These are phyloP conservation scores for Rhipidura dahli DNA, from an alignment of 2,113 vertebrate species.

Conservation along the genomic window DNA sequence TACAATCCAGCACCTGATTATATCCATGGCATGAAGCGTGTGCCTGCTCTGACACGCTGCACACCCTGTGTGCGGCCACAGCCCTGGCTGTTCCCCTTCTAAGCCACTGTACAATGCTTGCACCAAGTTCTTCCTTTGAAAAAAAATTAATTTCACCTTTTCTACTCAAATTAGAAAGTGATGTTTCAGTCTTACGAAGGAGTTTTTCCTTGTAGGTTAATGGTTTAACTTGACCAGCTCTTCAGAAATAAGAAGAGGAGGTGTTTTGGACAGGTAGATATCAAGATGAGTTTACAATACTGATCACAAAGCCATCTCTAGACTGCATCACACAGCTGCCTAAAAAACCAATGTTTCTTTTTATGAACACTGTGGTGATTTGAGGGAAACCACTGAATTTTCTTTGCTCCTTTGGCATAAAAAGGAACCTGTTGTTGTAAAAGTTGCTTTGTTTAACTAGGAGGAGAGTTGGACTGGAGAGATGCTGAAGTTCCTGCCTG, in stretches of 20 bases:
- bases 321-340: neutral
- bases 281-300: neutral
- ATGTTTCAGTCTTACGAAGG: neutral
- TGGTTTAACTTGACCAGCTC: neutral
- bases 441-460: constrained; percentile 52
- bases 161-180: neutral
- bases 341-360: neutral
- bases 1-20: neutral
- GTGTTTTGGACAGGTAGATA: neutral
- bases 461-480: neutral
- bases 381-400: neutral
- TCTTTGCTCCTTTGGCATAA: neutral
- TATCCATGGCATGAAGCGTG: neutral
- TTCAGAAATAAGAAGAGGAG: neutral
- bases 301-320: neutral
- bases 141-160: neutral
- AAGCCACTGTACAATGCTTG: neutral
- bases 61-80: neutral
- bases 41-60: neutral
- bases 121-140: neutral
- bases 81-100: neutral
- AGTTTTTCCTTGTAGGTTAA: neutral
- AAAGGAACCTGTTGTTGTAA: constrained; percentile 28
- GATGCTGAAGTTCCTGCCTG: constrained; percentile 12
- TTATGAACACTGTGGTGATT: neutral